A percentile compares a stretch with the other conserved stretches of the same genome.
Conservation (phyloP, 2,113 vertebrate species). For the Pithys albifrons region DNA sequence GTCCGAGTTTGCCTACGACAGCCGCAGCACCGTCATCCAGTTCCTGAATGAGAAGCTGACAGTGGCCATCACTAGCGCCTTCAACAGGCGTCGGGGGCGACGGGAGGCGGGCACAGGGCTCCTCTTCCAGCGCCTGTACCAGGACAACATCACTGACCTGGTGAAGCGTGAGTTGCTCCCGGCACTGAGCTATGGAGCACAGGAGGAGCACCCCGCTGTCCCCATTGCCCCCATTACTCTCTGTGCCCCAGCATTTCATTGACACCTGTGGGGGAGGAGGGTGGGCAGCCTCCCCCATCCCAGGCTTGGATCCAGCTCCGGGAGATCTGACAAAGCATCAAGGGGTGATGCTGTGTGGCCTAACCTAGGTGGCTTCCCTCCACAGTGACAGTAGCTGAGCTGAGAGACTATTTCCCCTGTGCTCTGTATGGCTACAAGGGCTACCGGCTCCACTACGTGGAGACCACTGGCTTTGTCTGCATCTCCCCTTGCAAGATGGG, state of each 20-base stretch:
- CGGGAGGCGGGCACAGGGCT: rapidly evolving
- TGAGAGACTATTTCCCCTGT: conserved; percentile 31
- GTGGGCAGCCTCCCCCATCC: not conserved
- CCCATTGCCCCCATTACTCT: not conserved
- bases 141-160: conserved; percentile 17
- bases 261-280: rapidly evolving
- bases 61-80: not conserved
- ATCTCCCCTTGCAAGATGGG: conserved; percentile 51
- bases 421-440: conserved; percentile 1
- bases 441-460: not conserved
- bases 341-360: not conserved
- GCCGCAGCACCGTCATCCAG: not conserved
- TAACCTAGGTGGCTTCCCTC: rapidly evolving
- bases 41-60: conserved; percentile 24
- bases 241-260: rapidly evolving
- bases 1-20: not conserved
- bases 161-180: conserved; percentile 43
- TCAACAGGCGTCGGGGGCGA: rapidly evolving
- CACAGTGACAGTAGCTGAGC: conserved; percentile 36
- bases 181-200: rapidly evolving
- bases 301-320: not conserved
- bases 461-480: not conserved
- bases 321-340: not conserved
- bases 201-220: not conserved
- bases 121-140: not conserved